Evolutionary conservation across 2,797 vertebrate genomes (phyloP).

Genomic region (Prunella strophiata): DNA sequence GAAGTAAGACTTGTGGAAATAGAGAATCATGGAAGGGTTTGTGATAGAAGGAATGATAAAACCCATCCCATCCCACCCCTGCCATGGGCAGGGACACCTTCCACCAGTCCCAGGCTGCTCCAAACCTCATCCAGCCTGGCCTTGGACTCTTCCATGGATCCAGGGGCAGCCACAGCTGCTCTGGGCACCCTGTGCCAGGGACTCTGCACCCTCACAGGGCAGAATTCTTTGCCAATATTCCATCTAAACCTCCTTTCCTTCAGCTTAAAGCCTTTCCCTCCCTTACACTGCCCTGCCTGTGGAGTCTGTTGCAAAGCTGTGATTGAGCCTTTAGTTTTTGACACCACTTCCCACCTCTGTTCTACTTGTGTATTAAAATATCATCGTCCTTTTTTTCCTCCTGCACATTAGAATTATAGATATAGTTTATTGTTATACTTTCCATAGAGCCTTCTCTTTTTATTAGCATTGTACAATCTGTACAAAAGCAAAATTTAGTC

Average conservation of each 20-base stretch:
- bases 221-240: not conserved
- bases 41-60: not conserved
- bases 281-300: accelerated
- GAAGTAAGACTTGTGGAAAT: not conserved
- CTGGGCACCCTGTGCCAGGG: not conserved
- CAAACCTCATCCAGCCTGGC: not conserved
- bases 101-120: accelerated
- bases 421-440: slow-evolving; percentile 71
- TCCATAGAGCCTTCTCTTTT: slow-evolving; percentile 68
- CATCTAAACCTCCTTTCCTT: not conserved
- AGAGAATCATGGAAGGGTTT: not conserved
- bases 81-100: not conserved
- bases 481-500: slow-evolving; percentile 77
- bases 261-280: not conserved
- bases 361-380: slow-evolving; percentile 72
- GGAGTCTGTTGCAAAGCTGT: not conserved
- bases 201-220: accelerated
- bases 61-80: accelerated
- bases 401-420: slow-evolving; percentile 74
- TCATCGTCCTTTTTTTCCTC: not conserved
- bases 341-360: slow-evolving; percentile 15
- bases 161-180: not conserved
- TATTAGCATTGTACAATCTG: slow-evolving; percentile 67
- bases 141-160: not conserved
- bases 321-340: slow-evolving; percentile 33